Percentiles rank a stretch among this genome's conserved stretches.
Evolutionary conservation across 2,113 vertebrate genomes (phyloP).

Genomic region (Pristiophorus japonicus): DNA sequence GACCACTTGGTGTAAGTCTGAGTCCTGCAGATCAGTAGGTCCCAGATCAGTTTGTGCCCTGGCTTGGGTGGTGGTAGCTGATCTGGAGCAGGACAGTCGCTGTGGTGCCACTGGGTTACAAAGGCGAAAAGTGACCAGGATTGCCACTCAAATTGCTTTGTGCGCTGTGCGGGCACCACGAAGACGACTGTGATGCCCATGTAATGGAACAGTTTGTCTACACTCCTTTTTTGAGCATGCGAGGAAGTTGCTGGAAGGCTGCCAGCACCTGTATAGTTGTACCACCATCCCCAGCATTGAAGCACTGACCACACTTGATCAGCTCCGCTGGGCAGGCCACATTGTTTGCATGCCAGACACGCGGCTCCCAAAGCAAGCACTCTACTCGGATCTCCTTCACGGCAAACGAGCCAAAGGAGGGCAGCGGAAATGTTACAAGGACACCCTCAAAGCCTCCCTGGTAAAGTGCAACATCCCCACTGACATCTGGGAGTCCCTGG

Average conservation of each 20-base stretch:
- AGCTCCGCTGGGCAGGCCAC: too few species aligned
- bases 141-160: neutral
- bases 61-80: neutral
- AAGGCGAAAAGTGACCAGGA: neutral
- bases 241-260: neutral
- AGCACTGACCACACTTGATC: too few species aligned
- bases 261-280: neutral
- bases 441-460: too few species aligned
- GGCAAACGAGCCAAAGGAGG: too few species aligned
- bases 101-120: neutral
- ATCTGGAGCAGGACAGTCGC: neutral
- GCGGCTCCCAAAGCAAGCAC: too few species aligned
- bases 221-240: neutral
- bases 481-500: too few species aligned
- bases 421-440: too few species aligned
- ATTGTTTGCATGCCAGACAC: too few species aligned
- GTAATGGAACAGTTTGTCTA: neutral
- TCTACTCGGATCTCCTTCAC: too few species aligned
- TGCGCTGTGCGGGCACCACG: neutral
- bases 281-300: too few species aligned
- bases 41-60: neutral
- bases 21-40: neutral
- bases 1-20: neutral
- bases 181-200: neutral
- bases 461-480: too few species aligned